Evolutionary conservation across 2,797 vertebrate species (phyloP), one percentile per base, ranked within the genome.

Genomic region (Arremon aurantiirostris): DNA sequence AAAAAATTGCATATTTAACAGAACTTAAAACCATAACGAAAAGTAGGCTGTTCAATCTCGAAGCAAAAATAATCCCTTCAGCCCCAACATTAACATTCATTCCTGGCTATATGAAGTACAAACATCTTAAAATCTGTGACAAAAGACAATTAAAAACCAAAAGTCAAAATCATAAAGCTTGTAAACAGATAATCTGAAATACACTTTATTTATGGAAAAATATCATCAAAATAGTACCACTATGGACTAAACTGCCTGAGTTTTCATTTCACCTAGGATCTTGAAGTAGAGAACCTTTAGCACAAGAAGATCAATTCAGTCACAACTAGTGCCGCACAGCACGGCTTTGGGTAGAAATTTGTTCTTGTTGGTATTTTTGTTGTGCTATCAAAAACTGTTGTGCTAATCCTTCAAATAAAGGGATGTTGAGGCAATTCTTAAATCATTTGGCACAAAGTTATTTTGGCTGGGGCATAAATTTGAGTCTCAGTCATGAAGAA

Each of bases 381-480:
- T 98, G 98, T 98, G 97, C 98, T 98, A 97, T 98, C 97, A 94
- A 98, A 98, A 98, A 97, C 96, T 96, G 88, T 97, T 98, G 98
- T 98, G 97, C 98, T 98, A 97, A 98, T 98, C 96, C 96, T 98
- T 97, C 95, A 95, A 95, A 98, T 65, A 97, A 97, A 97, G 97
- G 96, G 95, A 94, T 92, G 82, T 79, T 97, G 98, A 98, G 98
- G 98, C 98, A 98, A 98, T 98, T 97, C 96, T 97, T 97, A 95
- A 93, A 98, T 97, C 97, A 98, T 99, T 99, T 99, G 99, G 99
- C 99, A 99, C 99, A 97, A 98, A 98, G 98, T 98, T 98, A 97
- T 98, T 98, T 98, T 98, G 98, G 98, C 98, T 98, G 97, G 97
- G 97, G 97, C 80, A 80, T 95, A 97, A 98, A 97, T 96, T 97